Evolutionary conservation across 2,113 vertebrate species (phyloP).

Genomic region (human): DNA sequence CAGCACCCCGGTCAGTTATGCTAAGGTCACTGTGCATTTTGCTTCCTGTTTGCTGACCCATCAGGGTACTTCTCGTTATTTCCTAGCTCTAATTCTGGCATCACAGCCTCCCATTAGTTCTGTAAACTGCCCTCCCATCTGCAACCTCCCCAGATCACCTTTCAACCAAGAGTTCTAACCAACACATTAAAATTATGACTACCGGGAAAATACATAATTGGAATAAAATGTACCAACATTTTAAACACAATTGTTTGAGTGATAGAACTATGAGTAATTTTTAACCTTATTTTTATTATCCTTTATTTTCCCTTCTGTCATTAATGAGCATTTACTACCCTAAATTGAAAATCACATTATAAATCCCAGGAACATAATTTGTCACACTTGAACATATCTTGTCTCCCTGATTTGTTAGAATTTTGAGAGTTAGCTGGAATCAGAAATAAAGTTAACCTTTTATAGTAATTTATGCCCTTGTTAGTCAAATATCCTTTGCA

Average conservation of each 20-base stretch:
- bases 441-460: slow-evolving; percentile 61
- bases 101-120: not conserved
- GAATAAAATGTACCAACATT: not conserved
- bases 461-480: slow-evolving; percentile 62
- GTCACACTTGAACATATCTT: slow-evolving; percentile 35
- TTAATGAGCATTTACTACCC: slow-evolving; percentile 17
- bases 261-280: not conserved
- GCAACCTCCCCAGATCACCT: not conserved
- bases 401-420: slow-evolving; percentile 42
- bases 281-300: not conserved
- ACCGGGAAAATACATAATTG: not conserved
- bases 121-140: not conserved
- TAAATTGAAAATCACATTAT: slow-evolving; percentile 53
- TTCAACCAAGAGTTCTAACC: not conserved
- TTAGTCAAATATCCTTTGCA: slow-evolving; percentile 63
- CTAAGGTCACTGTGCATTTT: not conserved
- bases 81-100: not conserved
- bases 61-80: not conserved
- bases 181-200: not conserved
- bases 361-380: slow-evolving; percentile 24
- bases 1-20: not conserved
- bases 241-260: not conserved
- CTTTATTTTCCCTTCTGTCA: not conserved
- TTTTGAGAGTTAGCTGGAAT: slow-evolving; percentile 51
- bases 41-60: not conserved